Percentiles rank a stretch among this genome's conserved stretches.
Conservation (phyloP, 2,113 vertebrate genomes). For the Leuciscus idus region DNA sequence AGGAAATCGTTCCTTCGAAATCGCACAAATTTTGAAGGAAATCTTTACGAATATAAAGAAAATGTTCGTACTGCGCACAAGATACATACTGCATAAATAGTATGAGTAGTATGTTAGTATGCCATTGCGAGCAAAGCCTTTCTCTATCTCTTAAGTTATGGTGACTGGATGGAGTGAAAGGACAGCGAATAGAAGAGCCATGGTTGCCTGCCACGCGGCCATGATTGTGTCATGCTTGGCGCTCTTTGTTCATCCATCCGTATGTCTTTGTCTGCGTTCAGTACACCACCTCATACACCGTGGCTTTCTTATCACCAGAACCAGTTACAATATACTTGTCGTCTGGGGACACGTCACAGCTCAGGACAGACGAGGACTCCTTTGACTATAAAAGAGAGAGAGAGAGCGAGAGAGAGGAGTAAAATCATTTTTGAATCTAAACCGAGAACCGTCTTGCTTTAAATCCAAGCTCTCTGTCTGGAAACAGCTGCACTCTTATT, state of each 20-base stretch:
- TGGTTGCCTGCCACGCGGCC: conserved; percentile 42
- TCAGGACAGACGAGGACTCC: conserved; percentile 81
- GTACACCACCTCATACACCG: conserved; percentile 87
- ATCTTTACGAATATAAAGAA: not conserved
- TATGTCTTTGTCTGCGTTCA: conserved; percentile 65
- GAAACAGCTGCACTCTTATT: not conserved
- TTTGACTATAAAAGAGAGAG: conserved; percentile 75
- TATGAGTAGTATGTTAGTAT: not conserved
- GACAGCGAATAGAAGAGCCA: conserved; percentile 57
- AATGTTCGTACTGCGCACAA: not conserved
- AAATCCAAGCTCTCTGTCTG: not conserved
- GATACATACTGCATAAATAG: not conserved
- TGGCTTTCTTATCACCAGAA: conserved; percentile 86
- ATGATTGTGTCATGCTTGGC: conserved; percentile 19
- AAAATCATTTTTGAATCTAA: conserved; percentile 2
- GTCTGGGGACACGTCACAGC: conserved; percentile 85
- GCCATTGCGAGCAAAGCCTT: not conserved
- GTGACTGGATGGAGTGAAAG: conserved; percentile 38
- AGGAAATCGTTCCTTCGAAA: too few species aligned
- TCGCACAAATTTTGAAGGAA: too few species aligned
- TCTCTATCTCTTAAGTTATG: not conserved
- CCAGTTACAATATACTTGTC: conserved; percentile 87
- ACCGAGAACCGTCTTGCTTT: not conserved
- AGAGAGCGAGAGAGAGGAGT: not conserved
- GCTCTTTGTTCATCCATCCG: conserved; percentile 26